These are phyloP conservation scores for Diachasmimorpha longicaudata DNA, from an alignment of 1,140 invertebrate species.

Conservation along the genomic window DNA sequence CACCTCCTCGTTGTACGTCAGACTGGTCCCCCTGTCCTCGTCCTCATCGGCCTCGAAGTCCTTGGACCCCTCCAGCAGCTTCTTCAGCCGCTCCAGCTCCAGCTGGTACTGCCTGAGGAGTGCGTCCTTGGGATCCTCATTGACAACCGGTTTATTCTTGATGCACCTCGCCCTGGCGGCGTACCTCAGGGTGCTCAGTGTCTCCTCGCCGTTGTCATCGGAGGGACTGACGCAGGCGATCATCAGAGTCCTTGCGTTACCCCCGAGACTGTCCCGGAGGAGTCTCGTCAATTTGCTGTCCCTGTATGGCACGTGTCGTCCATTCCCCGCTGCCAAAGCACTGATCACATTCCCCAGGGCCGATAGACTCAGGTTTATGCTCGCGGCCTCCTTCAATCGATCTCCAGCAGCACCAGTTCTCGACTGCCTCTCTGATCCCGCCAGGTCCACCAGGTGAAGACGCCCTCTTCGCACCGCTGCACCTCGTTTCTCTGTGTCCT, in stretches of 20 bases:
- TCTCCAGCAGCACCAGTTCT: conserved; percentile 88
- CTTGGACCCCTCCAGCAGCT: conserved; percentile 65
- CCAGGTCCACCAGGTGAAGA: conserved; percentile 89
- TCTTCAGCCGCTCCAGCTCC: conserved; percentile 79
- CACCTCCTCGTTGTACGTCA: conserved; percentile 41
- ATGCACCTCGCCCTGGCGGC: conserved; percentile 94
- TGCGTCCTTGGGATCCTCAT: conserved; percentile 93
- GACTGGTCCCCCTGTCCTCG: conserved; percentile 13
- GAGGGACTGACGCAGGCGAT: conserved; percentile 91
- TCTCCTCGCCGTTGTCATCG: conserved; percentile 90
- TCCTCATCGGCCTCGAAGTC: conserved; percentile 16
- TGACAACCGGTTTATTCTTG: conserved; percentile 89
- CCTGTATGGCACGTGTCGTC: conserved; percentile 90
- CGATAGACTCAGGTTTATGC: conserved; percentile 93
- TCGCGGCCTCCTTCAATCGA: conserved; percentile 90
- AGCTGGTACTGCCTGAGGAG: conserved; percentile 87
- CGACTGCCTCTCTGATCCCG: conserved; percentile 85
- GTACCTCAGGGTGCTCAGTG: conserved; percentile 82
- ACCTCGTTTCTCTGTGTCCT: conserved; percentile 56
- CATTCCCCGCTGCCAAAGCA: conserved; percentile 87
- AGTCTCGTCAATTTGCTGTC: conserved; percentile 93
- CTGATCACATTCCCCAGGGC: conserved; percentile 95
- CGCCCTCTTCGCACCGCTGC: conserved; percentile 75
- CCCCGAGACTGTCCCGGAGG: conserved; percentile 89
- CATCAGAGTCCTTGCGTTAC: conserved; percentile 94